A percentile compares a stretch with the other conserved stretches of the same genome.
phyloP scores from a whole-genome alignment of 2,113 vertebrate species.

The Ceyx cyanopectus region DNA sequence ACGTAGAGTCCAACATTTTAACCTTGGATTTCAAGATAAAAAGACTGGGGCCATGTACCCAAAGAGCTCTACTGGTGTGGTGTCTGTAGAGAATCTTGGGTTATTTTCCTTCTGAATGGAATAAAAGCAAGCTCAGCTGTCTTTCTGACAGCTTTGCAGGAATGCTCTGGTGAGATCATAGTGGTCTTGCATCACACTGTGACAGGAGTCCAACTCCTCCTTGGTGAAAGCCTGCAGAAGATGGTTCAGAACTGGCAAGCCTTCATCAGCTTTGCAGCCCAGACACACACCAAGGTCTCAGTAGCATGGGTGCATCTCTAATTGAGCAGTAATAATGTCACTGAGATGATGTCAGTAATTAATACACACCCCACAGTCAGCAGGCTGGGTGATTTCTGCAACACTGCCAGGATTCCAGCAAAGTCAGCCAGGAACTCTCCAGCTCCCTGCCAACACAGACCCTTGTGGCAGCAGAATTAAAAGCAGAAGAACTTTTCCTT shows the following conservation, averaged over 20 bases:
- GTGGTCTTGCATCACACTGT: neutral
- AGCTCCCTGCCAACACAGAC: neutral
- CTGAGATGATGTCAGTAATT: neutral
- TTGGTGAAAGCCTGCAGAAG: neutral
- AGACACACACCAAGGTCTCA: neutral
- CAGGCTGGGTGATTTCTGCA: conserved; percentile 14
- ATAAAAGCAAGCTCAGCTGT: conserved; percentile 34
- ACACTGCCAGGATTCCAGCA: neutral
- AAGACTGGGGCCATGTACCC: neutral
- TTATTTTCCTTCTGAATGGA: conserved; percentile 42
- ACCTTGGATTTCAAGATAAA: conserved; percentile 36
- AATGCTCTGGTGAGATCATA: neutral
- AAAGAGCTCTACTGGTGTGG: neutral
- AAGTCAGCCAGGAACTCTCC: conserved; percentile 19
- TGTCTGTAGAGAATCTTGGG: neutral
- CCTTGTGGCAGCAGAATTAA: neutral
- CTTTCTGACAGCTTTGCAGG: conserved; percentile 33
- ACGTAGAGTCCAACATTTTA: conserved; percentile 1
- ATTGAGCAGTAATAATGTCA: conserved; percentile 17
- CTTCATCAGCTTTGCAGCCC: neutral
- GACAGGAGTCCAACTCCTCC: conserved; percentile 10
- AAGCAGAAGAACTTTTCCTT: neutral
- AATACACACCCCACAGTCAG: neutral
- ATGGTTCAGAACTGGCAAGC: neutral
- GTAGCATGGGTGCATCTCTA: neutral